Percentiles rank a stretch among this genome's conserved stretches.
These are phyloP conservation scores for Suricata suricatta DNA, from an alignment of 2,113 vertebrate species.

Conservation along the genomic window DNA sequence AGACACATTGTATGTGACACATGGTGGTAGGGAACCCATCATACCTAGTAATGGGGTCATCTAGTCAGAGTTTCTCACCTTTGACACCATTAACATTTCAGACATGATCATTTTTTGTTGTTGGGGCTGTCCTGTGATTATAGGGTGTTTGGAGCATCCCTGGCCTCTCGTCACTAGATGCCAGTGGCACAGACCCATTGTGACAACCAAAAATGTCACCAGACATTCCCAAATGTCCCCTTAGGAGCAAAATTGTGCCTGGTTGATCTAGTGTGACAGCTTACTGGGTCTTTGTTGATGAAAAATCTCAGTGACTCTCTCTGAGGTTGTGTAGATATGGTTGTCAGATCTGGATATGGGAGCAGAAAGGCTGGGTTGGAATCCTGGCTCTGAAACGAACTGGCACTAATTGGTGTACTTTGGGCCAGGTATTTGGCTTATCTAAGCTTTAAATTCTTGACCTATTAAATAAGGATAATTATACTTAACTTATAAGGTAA, in stretches of 20 bases:
- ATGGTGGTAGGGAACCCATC: not conserved
- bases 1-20: not conserved
- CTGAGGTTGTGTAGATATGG: not conserved
- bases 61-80: not conserved
- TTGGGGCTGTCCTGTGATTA: not conserved
- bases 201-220: not conserved
- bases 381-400: not conserved
- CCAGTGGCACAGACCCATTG: not conserved
- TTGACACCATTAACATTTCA: not conserved
- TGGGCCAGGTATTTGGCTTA: not conserved
- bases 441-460: not conserved
- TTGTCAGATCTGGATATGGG: not conserved
- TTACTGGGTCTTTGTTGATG: not conserved
- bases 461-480: not conserved
- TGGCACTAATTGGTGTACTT: not conserved
- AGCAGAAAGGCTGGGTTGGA: not conserved
- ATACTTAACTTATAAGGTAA: not conserved
- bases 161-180: not conserved
- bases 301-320: not conserved
- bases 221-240: not conserved
- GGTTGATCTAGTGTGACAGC: not conserved
- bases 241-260: not conserved
- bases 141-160: not conserved
- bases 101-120: not conserved
- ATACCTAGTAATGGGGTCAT: fast-evolving